Evolutionary conservation across 1,140 invertebrate genomes (phyloP), one percentile per base, ranked within the genome.

Genomic region (Paralvinella palmiformis): DNA sequence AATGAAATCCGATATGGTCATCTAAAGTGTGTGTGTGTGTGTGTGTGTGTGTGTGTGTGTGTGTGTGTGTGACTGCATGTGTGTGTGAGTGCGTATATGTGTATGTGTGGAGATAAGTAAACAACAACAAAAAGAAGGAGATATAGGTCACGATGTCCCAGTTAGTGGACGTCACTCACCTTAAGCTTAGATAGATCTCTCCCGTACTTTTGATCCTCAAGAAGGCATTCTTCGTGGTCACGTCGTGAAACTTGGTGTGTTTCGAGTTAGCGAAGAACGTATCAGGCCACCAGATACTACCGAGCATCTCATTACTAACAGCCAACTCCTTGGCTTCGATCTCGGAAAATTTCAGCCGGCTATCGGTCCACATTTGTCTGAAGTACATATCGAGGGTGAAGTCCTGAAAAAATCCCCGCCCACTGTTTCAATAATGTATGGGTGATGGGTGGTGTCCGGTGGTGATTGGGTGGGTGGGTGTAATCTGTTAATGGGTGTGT

Each of bases 321-420:
- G 27, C 59, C 24, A 72, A 52, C 48, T 69, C 70, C 20, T 72
- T 72, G 24, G 73, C 72, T 58, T 79, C 72, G n/a, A n/a, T n/a
- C 69, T 90, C 92, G 78, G 94, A 91, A 84, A 94, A 96, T 66
- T 89, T 90, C 77, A 97, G 85, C 74, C 94, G 85, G 68, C 91
- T 91, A 83, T 98, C 95, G 76, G 89, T 93, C 94, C 95, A 97
- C 83, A 92, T 93, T 86, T 97, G 94, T 80, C 94, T 90, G 85
- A 96, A 95, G 87, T 97, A 97, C 86, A 98, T 94, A 85, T 98
- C 95, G 86, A 96, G 83, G 65, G 94, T 97, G 84, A 96, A 98
- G 85, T 98, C 94, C 94, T 96, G 82, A 55, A 77, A 70, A n/a
- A n/a, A n/a, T n/a, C n/a, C n/a, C n/a, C n/a, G n/a, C n/a, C n/a